These are phyloP conservation scores for Drosophila ohnishii DNA, from an alignment of 1,140 invertebrate species.

Conservation along the genomic window DNA sequence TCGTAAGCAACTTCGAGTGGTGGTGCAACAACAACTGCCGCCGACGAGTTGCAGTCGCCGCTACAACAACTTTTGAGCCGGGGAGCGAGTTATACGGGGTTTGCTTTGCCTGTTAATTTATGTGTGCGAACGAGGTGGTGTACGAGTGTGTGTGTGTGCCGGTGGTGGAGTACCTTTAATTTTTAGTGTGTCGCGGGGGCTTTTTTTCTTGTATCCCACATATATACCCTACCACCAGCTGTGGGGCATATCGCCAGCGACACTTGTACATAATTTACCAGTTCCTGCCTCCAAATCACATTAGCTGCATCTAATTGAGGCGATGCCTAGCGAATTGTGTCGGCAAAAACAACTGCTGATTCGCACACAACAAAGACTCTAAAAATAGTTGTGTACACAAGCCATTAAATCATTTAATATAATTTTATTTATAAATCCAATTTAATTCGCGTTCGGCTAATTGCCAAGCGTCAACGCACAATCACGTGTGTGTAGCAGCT, in stretches of 20 bases:
- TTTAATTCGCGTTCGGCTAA: slow-evolving; percentile 36
- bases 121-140: slow-evolving; percentile 46
- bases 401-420: slow-evolving; percentile 41
- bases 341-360: not conserved
- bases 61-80: slow-evolving; percentile 66
- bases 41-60: slow-evolving; percentile 21
- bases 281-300: slow-evolving; percentile 9
- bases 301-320: slow-evolving; percentile 29
- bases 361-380: slow-evolving; percentile 15
- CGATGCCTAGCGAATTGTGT: slow-evolving; percentile 18
- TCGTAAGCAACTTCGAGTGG: slow-evolving; percentile 60
- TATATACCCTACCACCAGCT: slow-evolving; percentile 28
- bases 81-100: slow-evolving; percentile 74
- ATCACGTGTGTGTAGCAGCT: slow-evolving; percentile 39
- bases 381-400: slow-evolving; percentile 24
- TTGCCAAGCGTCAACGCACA: slow-evolving; percentile 35
- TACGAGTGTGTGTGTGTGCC: slow-evolving; percentile 4
- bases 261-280: not conserved
- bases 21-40: slow-evolving; percentile 42
- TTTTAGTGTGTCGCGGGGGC: slow-evolving; percentile 52
- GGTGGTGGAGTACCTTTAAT: slow-evolving; percentile 53
- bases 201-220: slow-evolving; percentile 38
- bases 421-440: slow-evolving; percentile 45
- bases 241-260: slow-evolving; percentile 8
- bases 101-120: slow-evolving; percentile 57